A percentile compares a stretch with the other conserved stretches of the same genome.
phyloP scores from a whole-genome alignment of 2,888 invertebrate genomes.

The Pogonocherus hispidulus region DNA sequence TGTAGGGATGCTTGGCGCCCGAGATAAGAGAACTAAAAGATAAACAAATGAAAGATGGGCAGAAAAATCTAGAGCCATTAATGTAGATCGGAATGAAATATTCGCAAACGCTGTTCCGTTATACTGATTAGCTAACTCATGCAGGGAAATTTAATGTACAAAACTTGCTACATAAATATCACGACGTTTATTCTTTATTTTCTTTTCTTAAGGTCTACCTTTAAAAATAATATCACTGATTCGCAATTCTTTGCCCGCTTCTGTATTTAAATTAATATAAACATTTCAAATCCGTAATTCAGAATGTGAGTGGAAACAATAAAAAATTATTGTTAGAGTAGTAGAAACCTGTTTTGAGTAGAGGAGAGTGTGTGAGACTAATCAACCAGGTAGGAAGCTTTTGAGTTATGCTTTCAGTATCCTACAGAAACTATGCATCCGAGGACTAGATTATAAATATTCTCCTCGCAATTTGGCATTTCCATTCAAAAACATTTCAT shows the following conservation, averaged over 20 bases:
- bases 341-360: too few species aligned
- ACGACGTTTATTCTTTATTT: slow-evolving; percentile 53
- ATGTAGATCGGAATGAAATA: slow-evolving; percentile 45
- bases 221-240: slow-evolving; percentile 48
- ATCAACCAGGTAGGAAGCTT: too few species aligned
- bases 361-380: too few species aligned
- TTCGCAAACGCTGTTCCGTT: slow-evolving; percentile 52
- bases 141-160: slow-evolving; percentile 52
- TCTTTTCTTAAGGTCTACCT: slow-evolving; percentile 54
- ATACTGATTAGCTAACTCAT: slow-evolving; percentile 54
- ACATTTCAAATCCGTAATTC: too few species aligned
- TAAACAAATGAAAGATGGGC: slow-evolving; percentile 65
- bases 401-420: too few species aligned
- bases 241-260: slow-evolving; percentile 11
- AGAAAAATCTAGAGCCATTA: slow-evolving; percentile 56
- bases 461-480: too few species aligned
- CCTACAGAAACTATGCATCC: too few species aligned
- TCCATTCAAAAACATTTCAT: too few species aligned
- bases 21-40: slow-evolving; percentile 53
- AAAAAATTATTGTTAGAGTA: too few species aligned
- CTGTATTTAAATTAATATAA: too few species aligned
- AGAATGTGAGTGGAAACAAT: too few species aligned
- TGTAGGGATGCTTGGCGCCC: slow-evolving; percentile 32
- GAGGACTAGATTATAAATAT: too few species aligned
- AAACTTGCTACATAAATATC: slow-evolving; percentile 50